Conservation (phyloP, 2,888 invertebrate genomes). For the Rhaphigaster nebulosa region DNA sequence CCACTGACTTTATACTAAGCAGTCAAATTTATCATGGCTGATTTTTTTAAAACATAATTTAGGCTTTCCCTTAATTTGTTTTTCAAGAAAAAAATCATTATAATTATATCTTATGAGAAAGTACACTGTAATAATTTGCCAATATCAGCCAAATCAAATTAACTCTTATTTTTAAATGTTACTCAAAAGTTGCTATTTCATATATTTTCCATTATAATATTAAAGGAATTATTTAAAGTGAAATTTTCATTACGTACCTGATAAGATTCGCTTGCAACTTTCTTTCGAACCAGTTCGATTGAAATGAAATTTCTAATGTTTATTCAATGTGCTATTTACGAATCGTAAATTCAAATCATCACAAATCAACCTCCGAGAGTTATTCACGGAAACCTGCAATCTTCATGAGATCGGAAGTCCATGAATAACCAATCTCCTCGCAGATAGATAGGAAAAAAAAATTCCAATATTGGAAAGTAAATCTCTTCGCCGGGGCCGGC, state of each 20-base stretch:
- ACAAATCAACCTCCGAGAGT: background rate
- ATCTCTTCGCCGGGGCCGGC: background rate
- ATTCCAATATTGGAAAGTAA: constrained; percentile 21
- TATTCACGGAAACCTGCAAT: background rate
- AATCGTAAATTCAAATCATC: background rate
- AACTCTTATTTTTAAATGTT: no score
- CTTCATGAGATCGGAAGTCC: background rate
- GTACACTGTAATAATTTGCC: no score
- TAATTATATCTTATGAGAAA: no score
- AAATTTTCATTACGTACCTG: background rate
- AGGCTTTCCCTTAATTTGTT: no score
- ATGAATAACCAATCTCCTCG: constrained; percentile 16
- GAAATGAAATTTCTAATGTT: background rate
- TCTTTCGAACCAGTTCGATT: background rate
- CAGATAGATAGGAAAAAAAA: background rate
- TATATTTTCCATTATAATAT: no score
- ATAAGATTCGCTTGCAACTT: background rate
- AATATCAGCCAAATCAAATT: no score
- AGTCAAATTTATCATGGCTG: no score
- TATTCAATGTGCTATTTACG: background rate
- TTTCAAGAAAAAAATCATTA: no score
- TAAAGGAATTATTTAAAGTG: background rate
- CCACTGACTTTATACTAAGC: no score
- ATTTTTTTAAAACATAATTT: no score
- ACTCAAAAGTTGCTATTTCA: no score